Conservation (phyloP, 1,140 invertebrate species). For the Amphibalanus amphitrite region DNA sequence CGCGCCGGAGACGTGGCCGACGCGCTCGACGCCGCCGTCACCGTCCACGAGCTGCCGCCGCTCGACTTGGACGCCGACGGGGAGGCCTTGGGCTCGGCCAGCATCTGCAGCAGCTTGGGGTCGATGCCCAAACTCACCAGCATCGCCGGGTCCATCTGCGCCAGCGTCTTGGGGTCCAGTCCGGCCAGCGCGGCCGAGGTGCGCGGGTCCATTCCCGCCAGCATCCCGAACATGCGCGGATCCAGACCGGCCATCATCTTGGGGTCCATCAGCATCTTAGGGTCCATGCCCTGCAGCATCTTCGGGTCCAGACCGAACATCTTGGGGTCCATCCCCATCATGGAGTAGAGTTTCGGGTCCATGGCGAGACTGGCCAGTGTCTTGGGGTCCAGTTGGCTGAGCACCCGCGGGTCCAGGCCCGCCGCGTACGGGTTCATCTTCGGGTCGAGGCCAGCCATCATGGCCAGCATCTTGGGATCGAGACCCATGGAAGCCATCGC, state of each 20-base stretch:
- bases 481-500: constrained; percentile 8
- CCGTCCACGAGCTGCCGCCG: neutral
- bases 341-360: constrained; percentile 10
- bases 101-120: constrained; percentile 14
- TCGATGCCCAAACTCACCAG: constrained; percentile 18
- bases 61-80: neutral
- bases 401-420: constrained; percentile 11
- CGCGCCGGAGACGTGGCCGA: neutral
- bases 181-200: constrained; percentile 9
- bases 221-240: constrained; percentile 15
- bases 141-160: constrained; percentile 19
- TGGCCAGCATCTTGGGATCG: constrained; percentile 14
- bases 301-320: constrained; percentile 3
- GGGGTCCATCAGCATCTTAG: constrained; percentile 14
- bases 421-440: constrained; percentile 11
- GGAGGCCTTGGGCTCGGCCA: constrained; percentile 4
- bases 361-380: constrained; percentile 10
- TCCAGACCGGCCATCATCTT: constrained; percentile 6
- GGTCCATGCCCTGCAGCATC: constrained; percentile 14
- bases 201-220: constrained; percentile 11
- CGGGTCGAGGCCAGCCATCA: constrained; percentile 11
- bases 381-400: constrained; percentile 9
- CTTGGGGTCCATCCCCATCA: neutral
- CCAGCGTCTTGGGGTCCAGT: constrained; percentile 16
- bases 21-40: neutral